These are phyloP conservation scores for Hippocampus kuda DNA, from an alignment of 2,797 vertebrate genomes.

Conservation along the genomic window DNA sequence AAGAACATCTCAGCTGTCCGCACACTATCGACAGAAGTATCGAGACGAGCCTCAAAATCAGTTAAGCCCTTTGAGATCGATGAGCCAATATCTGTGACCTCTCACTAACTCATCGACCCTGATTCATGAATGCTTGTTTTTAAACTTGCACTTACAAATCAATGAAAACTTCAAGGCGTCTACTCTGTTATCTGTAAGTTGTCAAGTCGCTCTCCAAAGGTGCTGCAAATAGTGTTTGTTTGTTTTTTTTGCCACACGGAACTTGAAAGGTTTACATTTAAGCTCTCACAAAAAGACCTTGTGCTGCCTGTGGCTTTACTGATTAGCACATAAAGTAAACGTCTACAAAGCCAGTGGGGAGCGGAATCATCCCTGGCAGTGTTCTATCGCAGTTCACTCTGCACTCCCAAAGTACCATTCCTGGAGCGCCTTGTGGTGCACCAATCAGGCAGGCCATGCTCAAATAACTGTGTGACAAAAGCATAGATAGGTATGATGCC, in stretches of 20 bases:
- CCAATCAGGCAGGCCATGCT: constrained; percentile 46
- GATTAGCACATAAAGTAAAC: constrained; percentile 43
- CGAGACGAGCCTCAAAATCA: too few relatives aligned
- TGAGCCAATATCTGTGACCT: too few relatives aligned
- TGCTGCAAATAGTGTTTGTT: constrained; percentile 15
- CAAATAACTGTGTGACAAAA: constrained; percentile 41
- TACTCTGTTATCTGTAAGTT: constrained; percentile 22
- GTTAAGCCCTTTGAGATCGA: too few relatives aligned
- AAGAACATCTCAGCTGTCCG: too few relatives aligned
- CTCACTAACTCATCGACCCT: neutral
- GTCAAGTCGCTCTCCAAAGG: constrained; percentile 8
- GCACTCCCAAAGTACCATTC: constrained; percentile 25
- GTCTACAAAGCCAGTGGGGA: constrained; percentile 36
- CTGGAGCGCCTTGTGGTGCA: constrained; percentile 29
- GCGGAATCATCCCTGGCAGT: constrained; percentile 36
- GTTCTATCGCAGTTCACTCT: constrained; percentile 37
- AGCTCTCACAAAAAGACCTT: constrained; percentile 8
- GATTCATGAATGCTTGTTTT: neutral
- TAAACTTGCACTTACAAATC: neutral
- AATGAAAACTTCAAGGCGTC: constrained; percentile 4
- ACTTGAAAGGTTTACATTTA: constrained; percentile 17
- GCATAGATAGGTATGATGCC: constrained; percentile 15
- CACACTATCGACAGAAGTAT: too few relatives aligned
- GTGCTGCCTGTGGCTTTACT: constrained; percentile 36
- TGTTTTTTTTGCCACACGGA: neutral